These are phyloP conservation scores for Argyresthia albistria DNA, from an alignment of 2,888 invertebrate genomes.

Conservation along the genomic window DNA sequence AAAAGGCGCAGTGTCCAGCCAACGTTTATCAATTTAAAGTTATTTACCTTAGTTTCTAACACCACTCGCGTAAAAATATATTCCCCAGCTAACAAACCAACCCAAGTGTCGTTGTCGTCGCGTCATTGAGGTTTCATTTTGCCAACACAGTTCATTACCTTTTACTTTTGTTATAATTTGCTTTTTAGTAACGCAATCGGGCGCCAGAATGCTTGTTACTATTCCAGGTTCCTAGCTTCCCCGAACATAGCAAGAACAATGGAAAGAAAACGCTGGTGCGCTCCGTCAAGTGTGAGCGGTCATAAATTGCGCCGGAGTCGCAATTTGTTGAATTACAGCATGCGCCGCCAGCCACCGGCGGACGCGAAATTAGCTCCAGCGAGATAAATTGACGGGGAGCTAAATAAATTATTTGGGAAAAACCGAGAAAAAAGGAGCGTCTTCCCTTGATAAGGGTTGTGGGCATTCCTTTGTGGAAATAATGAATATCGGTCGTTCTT, in stretches of 20 bases:
- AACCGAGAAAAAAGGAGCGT: constrained; percentile 65
- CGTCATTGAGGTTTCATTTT: too few species aligned
- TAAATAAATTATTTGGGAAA: constrained; percentile 74
- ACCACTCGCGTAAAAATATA: too few species aligned
- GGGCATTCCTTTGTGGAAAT: constrained; percentile 46
- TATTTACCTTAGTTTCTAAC: too few species aligned
- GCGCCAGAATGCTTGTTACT: too few species aligned
- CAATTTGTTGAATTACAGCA: constrained; percentile 73
- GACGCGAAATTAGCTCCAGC: constrained; percentile 68
- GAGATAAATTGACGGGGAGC: constrained; percentile 70
- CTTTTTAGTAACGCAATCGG: too few species aligned
- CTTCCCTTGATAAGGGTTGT: constrained; percentile 71
- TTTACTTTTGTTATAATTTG: too few species aligned
- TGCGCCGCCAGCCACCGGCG: constrained; percentile 69
- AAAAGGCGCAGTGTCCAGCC: too few species aligned
- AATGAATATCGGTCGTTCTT: constrained; percentile 53
- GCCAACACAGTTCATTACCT: too few species aligned
- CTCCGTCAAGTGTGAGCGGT: constrained; percentile 64
- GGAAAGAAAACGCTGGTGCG: constrained; percentile 50
- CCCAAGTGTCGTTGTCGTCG: too few species aligned
- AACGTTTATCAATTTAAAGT: too few species aligned
- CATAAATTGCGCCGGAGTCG: constrained; percentile 67
- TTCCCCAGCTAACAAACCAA: too few species aligned
- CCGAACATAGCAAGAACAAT: constrained; percentile 46
- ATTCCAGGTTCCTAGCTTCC: neutral